Percentiles rank a stretch among this genome's conserved stretches.
phyloP scores from a whole-genome alignment of 2,113 vertebrate species.

The Pandion haliaetus region DNA sequence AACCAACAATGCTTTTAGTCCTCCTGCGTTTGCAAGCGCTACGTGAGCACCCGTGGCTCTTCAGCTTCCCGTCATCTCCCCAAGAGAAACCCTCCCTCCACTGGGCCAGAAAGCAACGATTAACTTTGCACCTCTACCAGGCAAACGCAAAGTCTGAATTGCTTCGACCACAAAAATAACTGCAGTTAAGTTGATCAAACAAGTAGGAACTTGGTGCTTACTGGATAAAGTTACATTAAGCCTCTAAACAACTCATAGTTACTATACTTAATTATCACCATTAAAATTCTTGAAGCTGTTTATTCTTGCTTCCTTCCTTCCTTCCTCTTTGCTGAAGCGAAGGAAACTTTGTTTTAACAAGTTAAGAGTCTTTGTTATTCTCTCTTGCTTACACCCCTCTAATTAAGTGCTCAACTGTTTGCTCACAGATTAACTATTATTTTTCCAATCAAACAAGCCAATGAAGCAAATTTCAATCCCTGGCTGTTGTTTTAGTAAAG shows the following conservation, averaged over 20 bases:
- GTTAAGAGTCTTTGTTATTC: conserved; percentile 71
- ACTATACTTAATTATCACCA: conserved; percentile 86
- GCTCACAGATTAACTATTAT: conserved; percentile 72
- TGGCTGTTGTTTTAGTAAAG: conserved; percentile 49
- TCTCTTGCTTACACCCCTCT: conserved; percentile 66
- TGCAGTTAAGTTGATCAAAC: conserved; percentile 72
- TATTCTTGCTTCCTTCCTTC: conserved; percentile 82
- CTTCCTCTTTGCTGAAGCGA: conserved; percentile 74
- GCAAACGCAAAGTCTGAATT: conserved; percentile 40
- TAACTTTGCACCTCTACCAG: conserved; percentile 6
- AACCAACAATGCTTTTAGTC: background rate
- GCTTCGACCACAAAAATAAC: conserved; percentile 69
- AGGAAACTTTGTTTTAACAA: conserved; percentile 83
- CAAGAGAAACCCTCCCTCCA: background rate
- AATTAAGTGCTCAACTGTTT: conserved; percentile 75
- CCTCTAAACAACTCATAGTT: conserved; percentile 81
- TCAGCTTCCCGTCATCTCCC: background rate
- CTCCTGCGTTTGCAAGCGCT: accelerated
- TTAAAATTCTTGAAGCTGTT: conserved; percentile 89
- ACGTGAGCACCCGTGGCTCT: background rate
- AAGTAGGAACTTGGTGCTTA: conserved; percentile 81
- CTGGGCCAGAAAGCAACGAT: background rate
- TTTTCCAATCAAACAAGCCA: conserved; percentile 53
- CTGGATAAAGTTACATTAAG: conserved; percentile 81
- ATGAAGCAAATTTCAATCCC: conserved; percentile 30